Conservation (phyloP, 2,113 vertebrate species). For the Brachionichthys hirsutus region DNA sequence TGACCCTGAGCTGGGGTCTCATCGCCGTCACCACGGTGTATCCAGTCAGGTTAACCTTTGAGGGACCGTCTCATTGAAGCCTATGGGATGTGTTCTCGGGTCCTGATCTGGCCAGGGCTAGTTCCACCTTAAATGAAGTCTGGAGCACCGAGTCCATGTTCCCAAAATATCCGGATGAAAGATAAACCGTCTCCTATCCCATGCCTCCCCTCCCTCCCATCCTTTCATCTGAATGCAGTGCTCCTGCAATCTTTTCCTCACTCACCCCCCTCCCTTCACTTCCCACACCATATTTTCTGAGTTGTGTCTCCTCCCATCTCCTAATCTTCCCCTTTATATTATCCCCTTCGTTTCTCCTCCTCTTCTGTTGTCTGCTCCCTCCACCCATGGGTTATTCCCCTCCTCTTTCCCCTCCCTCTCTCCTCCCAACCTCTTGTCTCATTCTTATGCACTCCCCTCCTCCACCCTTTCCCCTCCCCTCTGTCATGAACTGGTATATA, state of each 20-base stretch:
- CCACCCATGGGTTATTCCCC: conserved; percentile 45
- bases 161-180: conserved; percentile 72
- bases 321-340: conserved; percentile 48
- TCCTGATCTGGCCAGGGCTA: conserved; percentile 28
- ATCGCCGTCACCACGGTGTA: background rate
- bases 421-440: conserved; percentile 45
- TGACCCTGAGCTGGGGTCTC: background rate
- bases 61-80: conserved; percentile 30
- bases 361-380: conserved; percentile 28
- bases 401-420: conserved; percentile 50
- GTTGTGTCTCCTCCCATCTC: conserved; percentile 30
- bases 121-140: conserved; percentile 57
- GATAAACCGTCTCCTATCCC: conserved; percentile 54
- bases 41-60: conserved; percentile 16
- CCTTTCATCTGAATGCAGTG: conserved; percentile 29
- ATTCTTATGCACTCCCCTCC: conserved; percentile 49
- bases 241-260: conserved; percentile 47
- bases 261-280: conserved; percentile 11
- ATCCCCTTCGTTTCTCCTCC: conserved; percentile 45
- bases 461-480: conserved; percentile 68
- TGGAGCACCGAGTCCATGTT: conserved; percentile 53
- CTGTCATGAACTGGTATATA: conserved; percentile 69
- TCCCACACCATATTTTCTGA: background rate
- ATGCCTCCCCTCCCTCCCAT: conserved; percentile 27
- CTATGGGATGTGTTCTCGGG: conserved; percentile 28